Conservation (phyloP, 2,113 vertebrate genomes). For the Irena cyanogastra region DNA sequence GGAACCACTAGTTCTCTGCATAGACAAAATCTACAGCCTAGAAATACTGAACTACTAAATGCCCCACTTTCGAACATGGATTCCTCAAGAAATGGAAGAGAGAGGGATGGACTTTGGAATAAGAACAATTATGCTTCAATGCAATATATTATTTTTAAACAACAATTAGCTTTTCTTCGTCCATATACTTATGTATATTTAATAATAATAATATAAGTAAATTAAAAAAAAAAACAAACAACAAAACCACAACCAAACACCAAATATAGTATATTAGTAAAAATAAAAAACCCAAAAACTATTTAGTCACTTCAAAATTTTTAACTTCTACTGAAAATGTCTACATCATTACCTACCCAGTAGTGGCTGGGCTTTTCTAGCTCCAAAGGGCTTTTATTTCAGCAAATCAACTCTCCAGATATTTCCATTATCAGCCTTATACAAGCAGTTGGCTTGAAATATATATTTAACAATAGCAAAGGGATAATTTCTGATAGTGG, state of each 20-base stretch:
- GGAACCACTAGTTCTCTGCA: neutral
- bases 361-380: neutral
- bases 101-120: neutral
- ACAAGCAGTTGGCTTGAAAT: neutral
- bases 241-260: fast-evolving
- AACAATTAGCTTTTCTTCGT: neutral
- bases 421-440: neutral
- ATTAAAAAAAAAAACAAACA: too few relatives aligned
- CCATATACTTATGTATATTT: neutral
- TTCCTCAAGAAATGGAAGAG: neutral
- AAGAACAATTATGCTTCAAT: neutral
- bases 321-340: neutral
- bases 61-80: too few relatives aligned
- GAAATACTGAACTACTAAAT: neutral
- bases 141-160: neutral
- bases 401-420: neutral
- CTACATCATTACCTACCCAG: neutral
- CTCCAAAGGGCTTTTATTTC: neutral
- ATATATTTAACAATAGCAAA: neutral
- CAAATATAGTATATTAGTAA: neutral
- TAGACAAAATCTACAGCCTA: neutral
- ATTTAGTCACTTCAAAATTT: neutral
- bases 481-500: neutral
- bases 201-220: neutral
- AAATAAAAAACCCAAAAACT: neutral